Base-by-base conservation (phyloP, 2,113 vertebrate species). In the Hystrix brachyura region DNA sequence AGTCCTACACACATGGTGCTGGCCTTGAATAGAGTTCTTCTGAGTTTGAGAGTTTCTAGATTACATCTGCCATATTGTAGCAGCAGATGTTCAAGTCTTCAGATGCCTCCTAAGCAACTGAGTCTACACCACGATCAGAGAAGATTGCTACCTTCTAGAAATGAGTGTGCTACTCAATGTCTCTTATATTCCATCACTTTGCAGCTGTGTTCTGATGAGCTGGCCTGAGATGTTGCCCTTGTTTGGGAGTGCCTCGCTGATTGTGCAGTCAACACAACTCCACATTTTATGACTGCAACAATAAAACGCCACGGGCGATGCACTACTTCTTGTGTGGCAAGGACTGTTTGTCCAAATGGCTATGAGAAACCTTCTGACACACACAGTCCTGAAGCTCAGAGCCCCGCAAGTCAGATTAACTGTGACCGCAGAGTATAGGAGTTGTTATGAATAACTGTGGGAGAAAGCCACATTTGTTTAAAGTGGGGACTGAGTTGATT, bases 391-490 rank as follows among this genome's bases (percentile, higher is more conserved):
- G 46, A 55, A 88, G 82, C 79, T 90, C 67, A 80, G 78, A 83
- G 90, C 74, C n/a, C n/a, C 25, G 3, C 18, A 94, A 97, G 94
- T 96, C 62, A 97, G 91, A 80, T 82, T 95, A 64, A 94, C 55
- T 78, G 74, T 97, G 95, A 86, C 96, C 67, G 46, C 80, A 97
- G 78, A 88, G 86, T 67, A 94, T 67, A 72, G 1, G 85, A 55
- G 88, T 98, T 98, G 97, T 92, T 97, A 83, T 96, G 97, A 96
- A 92, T 97, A 87, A 96, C 91, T 97, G 65, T 60, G 91, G 51
- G 92, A 97, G 74, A 90, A 96, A 96, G 85, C 34, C 74, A 51
- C 12, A 43, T 90, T 95, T 97, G 95, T 97, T 96, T 91, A 93
- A 95, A 98, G 96, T 76, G 59, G 93, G 94, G 94, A 43, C 64